Percentiles rank a stretch among this genome's conserved stretches.
Conservation (phyloP, 2,888 invertebrate species). For the Girardia tigrina region DNA sequence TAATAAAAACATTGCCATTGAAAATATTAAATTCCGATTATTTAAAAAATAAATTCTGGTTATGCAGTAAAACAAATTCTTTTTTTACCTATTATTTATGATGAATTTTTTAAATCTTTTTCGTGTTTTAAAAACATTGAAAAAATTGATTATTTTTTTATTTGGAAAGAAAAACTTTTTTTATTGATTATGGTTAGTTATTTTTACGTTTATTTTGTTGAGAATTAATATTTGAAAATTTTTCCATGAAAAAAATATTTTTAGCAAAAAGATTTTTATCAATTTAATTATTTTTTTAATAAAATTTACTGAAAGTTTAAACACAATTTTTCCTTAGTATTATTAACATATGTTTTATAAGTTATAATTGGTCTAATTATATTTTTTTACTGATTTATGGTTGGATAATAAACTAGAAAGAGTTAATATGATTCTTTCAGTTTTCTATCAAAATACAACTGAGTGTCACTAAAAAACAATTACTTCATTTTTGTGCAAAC, state of each 20-base stretch:
- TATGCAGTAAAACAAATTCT: neutral
- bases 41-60: conserved; percentile 4
- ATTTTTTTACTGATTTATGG: conserved; percentile 6
- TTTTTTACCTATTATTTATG: neutral
- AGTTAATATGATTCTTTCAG: conserved; percentile 11
- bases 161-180: neutral
- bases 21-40: neutral
- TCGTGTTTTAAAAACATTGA: too few species aligned
- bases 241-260: too few species aligned
- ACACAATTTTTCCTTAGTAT: neutral
- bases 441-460: conserved; percentile 12
- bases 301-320: neutral
- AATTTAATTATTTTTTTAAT: too few species aligned
- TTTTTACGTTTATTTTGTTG: neutral
- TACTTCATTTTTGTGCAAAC: neutral
- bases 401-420: conserved; percentile 12
- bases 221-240: neutral
- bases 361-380: conserved; percentile 1
- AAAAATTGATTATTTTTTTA: neutral
- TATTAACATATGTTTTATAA: conserved; percentile 11
- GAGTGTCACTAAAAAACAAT: conserved; percentile 17
- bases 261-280: too few species aligned
- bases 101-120: neutral
- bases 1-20: conserved; percentile 20
- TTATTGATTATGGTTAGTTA: neutral